Base-by-base conservation (phyloP, 2,888 invertebrate species). In the Apomyelois bistriatella region DNA sequence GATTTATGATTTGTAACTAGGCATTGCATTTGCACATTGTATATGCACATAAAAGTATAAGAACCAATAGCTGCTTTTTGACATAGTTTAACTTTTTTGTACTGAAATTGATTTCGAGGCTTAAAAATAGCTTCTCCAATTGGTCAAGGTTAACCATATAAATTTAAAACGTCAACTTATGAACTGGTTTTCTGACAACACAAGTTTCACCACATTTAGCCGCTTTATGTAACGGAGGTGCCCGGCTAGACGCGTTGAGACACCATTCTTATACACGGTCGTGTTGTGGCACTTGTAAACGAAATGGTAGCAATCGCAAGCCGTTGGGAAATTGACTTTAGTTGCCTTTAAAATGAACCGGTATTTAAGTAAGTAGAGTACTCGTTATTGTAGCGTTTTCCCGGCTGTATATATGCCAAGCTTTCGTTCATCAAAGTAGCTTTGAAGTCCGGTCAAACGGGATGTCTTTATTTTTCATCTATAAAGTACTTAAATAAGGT, bases 221-320 rank as follows among this genome's bases (percentile, higher is more conserved):
- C 16, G 32, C 32, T 46, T 46, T 32, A 46, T 46, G 46, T 32
- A 46, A 46, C 16, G 43, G 43, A 15, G 32, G 46, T 35, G 46
- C 46, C 32, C 32, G 32, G 32, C 32, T 46, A 46, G 32, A 15
- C 35, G 32, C 12, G 46, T 46, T 46, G 46, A 16, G 46, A 46
- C 46, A 46, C 32, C 32, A 46, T 46, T 32, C 15, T 30, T 32
- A 46, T 16, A 30, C 12, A 32, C 15, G 32, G 13, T 30, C 32
- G 15, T 40, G 40, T 40, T 3, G 8, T n/a, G n/a, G n/a, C n/a
- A 7, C 32, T 9, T 22, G 22, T 7, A 9, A 10, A 15, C 32
- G 10, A 35, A 46, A 32, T 16, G 13, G 15, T 40, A 15, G 10
- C 32, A 30, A 46, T 10, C 5, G 22, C 22, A 2, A 22, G 13